Percentiles rank a stretch among this genome's conserved stretches.
Conservation (phyloP, 2,113 vertebrate genomes). For the Sylvia atricapilla region DNA sequence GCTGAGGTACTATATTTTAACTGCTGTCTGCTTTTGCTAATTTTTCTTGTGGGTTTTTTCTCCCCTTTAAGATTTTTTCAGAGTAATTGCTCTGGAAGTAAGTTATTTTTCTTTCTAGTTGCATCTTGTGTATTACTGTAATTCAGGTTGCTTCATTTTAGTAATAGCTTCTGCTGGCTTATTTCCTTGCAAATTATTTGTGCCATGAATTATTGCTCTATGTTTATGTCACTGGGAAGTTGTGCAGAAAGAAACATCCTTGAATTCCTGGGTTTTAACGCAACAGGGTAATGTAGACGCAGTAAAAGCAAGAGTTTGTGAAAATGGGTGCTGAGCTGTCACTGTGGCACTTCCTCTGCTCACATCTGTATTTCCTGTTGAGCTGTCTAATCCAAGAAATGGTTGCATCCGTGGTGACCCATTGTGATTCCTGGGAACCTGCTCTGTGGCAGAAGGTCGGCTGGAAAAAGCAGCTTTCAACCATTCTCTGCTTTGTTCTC, state of each 20-base stretch:
- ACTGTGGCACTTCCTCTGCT: background rate
- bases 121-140: background rate
- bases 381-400: background rate
- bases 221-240: background rate
- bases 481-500: background rate
- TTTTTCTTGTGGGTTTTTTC: background rate
- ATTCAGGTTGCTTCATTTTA: background rate
- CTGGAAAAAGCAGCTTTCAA: background rate
- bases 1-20: background rate
- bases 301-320: background rate
- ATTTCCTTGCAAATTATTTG: background rate
- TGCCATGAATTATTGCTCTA: background rate
- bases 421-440: rapidly evolving
- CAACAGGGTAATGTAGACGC: background rate
- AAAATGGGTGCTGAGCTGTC: background rate
- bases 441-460: background rate
- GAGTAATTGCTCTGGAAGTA: background rate
- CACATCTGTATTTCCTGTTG: background rate
- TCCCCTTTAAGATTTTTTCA: background rate
- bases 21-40: background rate
- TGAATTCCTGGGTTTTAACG: background rate
- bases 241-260: background rate
- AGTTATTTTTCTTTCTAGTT: background rate
- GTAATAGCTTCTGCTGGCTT: background rate
- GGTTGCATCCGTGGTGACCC: background rate